phyloP scores from a whole-genome alignment of 2,888 invertebrate species.

The Muschampia plurimacula region DNA sequence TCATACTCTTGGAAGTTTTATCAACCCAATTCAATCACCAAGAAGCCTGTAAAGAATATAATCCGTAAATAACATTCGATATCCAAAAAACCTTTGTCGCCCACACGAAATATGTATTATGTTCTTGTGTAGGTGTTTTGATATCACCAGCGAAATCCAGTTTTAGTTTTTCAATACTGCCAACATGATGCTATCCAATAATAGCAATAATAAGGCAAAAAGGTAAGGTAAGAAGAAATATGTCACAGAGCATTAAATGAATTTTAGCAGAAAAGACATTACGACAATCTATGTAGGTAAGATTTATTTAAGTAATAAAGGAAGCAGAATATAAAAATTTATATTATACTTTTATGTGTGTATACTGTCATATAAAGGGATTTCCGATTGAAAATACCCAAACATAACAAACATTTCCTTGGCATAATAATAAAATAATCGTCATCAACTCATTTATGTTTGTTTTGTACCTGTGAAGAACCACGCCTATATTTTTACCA shows the following conservation, averaged over 20 bases:
- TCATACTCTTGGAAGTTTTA: neutral
- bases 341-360: too few species aligned
- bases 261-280: neutral
- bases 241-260: neutral
- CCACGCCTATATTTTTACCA: too few species aligned
- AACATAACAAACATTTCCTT: too few species aligned
- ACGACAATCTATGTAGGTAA: neutral
- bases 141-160: neutral
- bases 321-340: too few species aligned
- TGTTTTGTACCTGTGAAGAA: too few species aligned
- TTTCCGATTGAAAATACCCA: too few species aligned
- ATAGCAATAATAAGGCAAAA: conserved; percentile 3
- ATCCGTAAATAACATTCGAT: neutral
- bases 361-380: too few species aligned
- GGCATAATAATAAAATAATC: too few species aligned
- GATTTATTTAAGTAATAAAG: too few species aligned
- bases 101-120: neutral
- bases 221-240: neutral
- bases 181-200: neutral
- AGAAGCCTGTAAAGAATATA: neutral
- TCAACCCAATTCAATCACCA: neutral
- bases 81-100: neutral
- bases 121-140: neutral
- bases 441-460: too few species aligned
- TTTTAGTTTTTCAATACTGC: neutral